Conservation (phyloP, 1,140 invertebrate genomes). For the Orchesella cincta region DNA sequence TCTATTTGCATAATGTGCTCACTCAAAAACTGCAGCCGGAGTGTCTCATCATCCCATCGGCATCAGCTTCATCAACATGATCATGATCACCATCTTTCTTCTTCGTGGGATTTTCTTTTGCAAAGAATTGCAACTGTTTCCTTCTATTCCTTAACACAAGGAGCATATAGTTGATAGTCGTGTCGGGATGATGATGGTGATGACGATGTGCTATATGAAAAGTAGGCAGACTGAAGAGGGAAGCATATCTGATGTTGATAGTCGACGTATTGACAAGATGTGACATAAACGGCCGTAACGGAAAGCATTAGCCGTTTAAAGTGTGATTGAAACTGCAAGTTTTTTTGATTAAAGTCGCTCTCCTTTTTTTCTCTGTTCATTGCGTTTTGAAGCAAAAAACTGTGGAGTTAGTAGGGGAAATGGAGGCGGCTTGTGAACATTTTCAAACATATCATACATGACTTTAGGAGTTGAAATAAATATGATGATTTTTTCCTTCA, state of each 20-base stretch:
- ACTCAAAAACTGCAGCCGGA: slow-evolving; percentile 2
- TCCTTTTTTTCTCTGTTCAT: background rate
- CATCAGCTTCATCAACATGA: background rate
- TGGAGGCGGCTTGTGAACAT: slow-evolving; percentile 1
- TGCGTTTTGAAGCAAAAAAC: background rate
- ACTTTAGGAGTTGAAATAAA: background rate
- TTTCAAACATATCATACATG: slow-evolving; percentile 1
- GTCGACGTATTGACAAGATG: slow-evolving; percentile 13
- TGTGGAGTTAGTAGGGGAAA: background rate
- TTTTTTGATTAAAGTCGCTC: background rate
- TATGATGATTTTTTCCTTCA: no score
- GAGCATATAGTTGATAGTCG: no score
- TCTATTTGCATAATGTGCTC: background rate
- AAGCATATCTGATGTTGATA: background rate
- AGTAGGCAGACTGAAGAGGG: background rate
- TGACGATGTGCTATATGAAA: no score
- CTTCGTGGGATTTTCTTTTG: background rate
- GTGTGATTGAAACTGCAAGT: slow-evolving; percentile 19
- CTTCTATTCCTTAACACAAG: background rate
- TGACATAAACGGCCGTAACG: slow-evolving; percentile 23
- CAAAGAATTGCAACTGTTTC: slow-evolving; percentile 2
- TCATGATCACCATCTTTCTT: background rate
- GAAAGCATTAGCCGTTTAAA: slow-evolving; percentile 7
- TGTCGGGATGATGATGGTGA: no score
- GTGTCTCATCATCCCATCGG: slow-evolving; percentile 17